These are phyloP conservation scores for Neodiprion fabricii DNA, from an alignment of 1,140 invertebrate genomes.

Conservation along the genomic window DNA sequence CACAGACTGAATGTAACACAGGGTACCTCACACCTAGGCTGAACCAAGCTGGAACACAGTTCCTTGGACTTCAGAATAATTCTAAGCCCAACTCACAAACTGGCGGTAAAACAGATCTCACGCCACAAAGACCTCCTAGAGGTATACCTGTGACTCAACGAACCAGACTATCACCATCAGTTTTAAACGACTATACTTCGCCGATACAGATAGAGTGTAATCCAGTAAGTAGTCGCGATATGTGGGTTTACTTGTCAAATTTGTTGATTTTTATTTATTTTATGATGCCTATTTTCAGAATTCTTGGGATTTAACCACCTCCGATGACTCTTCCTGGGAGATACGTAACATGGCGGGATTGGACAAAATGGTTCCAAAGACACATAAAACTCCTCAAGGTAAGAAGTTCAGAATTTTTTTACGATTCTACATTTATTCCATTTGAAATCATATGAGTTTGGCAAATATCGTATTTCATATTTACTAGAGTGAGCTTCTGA, in stretches of 20 bases:
- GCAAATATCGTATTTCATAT: too few relatives aligned
- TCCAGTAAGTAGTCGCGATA: conserved; percentile 65
- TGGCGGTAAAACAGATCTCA: background rate
- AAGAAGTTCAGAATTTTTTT: conserved; percentile 30
- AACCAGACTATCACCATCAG: background rate
- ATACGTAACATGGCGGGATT: conserved; percentile 65
- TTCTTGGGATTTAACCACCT: conserved; percentile 66
- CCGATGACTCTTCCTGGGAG: conserved; percentile 55
- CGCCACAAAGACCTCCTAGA: background rate
- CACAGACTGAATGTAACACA: background rate
- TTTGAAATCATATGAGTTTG: too few relatives aligned
- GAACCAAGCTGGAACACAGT: conserved; percentile 12
- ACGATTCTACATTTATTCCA: too few relatives aligned
- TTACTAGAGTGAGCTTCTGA: too few relatives aligned
- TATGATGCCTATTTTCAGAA: conserved; percentile 58
- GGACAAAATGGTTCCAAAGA: conserved; percentile 64
- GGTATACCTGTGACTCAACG: background rate
- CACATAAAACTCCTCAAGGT: conserved; percentile 46
- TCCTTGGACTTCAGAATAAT: conserved; percentile 9
- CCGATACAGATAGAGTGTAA: conserved; percentile 71
- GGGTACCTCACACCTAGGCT: conserved; percentile 6
- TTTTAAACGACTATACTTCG: conserved; percentile 13
- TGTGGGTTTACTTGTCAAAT: conserved; percentile 5
- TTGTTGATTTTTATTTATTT: conserved; percentile 8
- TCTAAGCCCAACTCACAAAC: background rate